Conservation (phyloP, 2,888 invertebrate genomes). For the Erebia epiphron region DNA sequence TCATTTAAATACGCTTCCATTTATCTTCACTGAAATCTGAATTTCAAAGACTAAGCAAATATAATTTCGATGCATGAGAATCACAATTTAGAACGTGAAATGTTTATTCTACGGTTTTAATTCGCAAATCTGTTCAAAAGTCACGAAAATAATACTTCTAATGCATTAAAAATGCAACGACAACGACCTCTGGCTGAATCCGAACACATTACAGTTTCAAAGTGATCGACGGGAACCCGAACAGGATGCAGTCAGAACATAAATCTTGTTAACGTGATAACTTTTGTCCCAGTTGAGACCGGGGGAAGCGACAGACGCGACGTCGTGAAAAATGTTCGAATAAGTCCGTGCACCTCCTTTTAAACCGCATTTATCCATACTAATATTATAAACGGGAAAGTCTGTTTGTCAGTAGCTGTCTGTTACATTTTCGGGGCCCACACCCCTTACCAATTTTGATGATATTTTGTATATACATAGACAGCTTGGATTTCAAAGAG, state of each 20-base stretch:
- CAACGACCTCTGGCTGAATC: slow-evolving; percentile 26
- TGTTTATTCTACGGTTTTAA: not conserved
- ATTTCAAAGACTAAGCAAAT: too few species aligned
- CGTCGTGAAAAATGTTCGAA: slow-evolving; percentile 58
- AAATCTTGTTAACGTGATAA: slow-evolving; percentile 57
- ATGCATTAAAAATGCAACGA: slow-evolving; percentile 6
- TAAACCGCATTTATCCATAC: slow-evolving; percentile 38
- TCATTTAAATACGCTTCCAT: too few species aligned
- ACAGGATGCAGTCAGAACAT: slow-evolving; percentile 50
- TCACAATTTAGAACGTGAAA: not conserved
- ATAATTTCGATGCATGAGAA: not conserved
- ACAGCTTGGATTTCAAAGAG: too few species aligned
- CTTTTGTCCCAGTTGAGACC: slow-evolving; percentile 55
- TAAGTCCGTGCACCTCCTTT: slow-evolving; percentile 37
- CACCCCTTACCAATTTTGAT: too few species aligned
- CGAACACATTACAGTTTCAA: slow-evolving; percentile 40
- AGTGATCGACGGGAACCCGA: slow-evolving; percentile 41
- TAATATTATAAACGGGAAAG: too few species aligned
- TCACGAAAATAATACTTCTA: slow-evolving; percentile 9
- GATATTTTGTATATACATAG: too few species aligned
- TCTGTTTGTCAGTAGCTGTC: too few species aligned
- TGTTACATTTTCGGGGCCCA: too few species aligned
- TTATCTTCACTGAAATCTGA: too few species aligned
- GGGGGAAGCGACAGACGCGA: slow-evolving; percentile 56
- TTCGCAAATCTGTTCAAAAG: not conserved